phyloP scores from a whole-genome alignment of 2,113 vertebrate species.

The Gallinago jamesoni region DNA sequence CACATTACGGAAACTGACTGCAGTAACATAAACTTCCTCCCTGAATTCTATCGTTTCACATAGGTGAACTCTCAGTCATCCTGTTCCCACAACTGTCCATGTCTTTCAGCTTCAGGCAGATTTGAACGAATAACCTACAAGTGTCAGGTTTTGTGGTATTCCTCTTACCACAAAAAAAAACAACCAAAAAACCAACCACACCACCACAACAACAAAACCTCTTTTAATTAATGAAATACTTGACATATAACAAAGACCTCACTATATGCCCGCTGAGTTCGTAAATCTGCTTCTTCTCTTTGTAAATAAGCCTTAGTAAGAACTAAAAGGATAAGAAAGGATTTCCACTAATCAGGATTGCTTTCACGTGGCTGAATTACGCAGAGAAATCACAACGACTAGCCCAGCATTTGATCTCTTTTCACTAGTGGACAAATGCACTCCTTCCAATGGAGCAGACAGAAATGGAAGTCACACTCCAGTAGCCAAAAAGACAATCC shows the following conservation, averaged over 20 bases:
- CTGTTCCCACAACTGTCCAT: background rate
- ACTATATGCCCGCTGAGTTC: background rate
- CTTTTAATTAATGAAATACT: conserved; percentile 54
- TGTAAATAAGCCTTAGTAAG: conserved; percentile 21
- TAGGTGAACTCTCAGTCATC: background rate
- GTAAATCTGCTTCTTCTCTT: conserved; percentile 5
- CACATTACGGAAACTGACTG: background rate
- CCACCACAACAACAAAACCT: background rate
- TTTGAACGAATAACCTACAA: background rate
- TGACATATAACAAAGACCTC: conserved; percentile 5
- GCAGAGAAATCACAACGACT: background rate
- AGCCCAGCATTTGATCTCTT: background rate
- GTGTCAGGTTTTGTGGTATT: background rate
- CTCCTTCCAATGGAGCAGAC: background rate
- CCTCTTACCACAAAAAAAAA: background rate
- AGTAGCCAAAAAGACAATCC: background rate
- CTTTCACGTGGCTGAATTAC: background rate
- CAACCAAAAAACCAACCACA: background rate
- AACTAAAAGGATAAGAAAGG: conserved; percentile 21
- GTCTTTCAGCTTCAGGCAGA: background rate
- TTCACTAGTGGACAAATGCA: background rate
- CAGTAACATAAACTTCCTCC: background rate
- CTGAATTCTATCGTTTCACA: background rate
- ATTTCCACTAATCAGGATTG: conserved; percentile 6
- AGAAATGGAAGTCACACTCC: background rate